phyloP scores from a whole-genome alignment of 2,888 invertebrate species.

The Capitulum mitella region DNA sequence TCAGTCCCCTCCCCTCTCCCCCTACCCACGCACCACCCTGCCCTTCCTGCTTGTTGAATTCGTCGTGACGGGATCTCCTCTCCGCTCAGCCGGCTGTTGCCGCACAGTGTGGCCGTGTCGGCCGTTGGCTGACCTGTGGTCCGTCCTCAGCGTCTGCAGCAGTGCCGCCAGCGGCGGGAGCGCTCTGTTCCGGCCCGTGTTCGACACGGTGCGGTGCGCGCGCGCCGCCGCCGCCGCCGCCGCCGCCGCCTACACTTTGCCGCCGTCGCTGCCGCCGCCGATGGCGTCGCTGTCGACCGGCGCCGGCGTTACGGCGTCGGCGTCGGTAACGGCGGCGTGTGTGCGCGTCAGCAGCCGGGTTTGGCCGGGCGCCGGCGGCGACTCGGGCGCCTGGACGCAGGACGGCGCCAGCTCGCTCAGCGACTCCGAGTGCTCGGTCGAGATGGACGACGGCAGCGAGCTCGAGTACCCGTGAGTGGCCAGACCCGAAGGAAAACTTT shows the following conservation, averaged over 20 bases:
- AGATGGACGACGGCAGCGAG: slow-evolving; percentile 2
- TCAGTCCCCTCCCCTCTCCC: no score
- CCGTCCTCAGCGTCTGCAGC: neutral
- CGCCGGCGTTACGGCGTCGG: neutral
- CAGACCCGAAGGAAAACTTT: no score
- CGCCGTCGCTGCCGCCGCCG: neutral
- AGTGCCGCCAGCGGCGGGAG: neutral
- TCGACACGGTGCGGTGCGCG: neutral
- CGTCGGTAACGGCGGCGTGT: neutral
- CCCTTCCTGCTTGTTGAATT: no score
- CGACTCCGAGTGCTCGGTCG: slow-evolving; percentile 1
- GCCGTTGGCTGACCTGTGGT: no score
- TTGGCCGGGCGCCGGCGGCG: slow-evolving; percentile 20
- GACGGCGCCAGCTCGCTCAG: neutral
- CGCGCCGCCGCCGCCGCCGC: slow-evolving; percentile 3
- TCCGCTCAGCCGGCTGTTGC: no score
- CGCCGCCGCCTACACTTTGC: neutral
- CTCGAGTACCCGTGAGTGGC: slow-evolving; percentile 26
- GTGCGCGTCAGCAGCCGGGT: neutral
- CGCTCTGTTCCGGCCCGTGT: neutral
- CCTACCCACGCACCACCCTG: no score
- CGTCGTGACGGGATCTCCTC: no score
- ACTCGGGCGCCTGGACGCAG: slow-evolving; percentile 17
- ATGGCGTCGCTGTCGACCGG: neutral
- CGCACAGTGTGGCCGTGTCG: no score